Conservation (phyloP, 2,113 vertebrate species). For the Cricetomys ansorgei region DNA sequence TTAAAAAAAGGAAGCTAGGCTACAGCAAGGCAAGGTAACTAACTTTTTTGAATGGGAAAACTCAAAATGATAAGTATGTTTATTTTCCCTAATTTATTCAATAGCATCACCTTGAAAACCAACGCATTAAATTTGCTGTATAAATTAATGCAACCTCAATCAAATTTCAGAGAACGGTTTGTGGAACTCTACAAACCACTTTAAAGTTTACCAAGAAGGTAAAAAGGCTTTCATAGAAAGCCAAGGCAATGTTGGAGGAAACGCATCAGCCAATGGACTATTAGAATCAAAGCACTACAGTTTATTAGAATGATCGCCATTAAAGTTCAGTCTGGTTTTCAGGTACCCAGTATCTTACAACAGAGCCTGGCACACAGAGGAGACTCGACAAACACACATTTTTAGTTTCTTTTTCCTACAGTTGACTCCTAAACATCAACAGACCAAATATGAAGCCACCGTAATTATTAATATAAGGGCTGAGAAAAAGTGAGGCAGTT, state of each 20-base stretch:
- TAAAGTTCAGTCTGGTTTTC: neutral
- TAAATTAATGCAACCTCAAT: slow-evolving; percentile 19
- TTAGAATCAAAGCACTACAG: slow-evolving; percentile 6
- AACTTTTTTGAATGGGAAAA: slow-evolving; percentile 23
- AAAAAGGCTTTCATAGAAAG: neutral
- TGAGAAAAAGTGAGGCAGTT: neutral
- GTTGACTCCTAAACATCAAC: neutral
- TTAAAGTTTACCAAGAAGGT: slow-evolving; percentile 21
- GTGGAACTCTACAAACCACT: neutral
- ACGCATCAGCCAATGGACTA: neutral
- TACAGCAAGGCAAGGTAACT: neutral
- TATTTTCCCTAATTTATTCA: slow-evolving; percentile 51
- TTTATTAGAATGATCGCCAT: neutral
- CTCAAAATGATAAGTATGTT: neutral
- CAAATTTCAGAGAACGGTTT: slow-evolving; percentile 32
- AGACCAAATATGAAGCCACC: slow-evolving; percentile 24
- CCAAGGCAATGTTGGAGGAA: neutral
- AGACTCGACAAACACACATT: neutral
- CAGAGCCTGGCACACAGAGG: neutral
- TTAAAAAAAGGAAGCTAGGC: neutral
- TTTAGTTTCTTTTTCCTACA: neutral
- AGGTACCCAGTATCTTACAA: neutral
- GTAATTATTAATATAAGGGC: neutral
- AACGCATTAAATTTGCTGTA: slow-evolving; percentile 31
- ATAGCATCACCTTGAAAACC: slow-evolving; percentile 27